These are phyloP conservation scores for Archilochus colubris DNA, from an alignment of 2,113 vertebrate genomes.

Conservation along the genomic window DNA sequence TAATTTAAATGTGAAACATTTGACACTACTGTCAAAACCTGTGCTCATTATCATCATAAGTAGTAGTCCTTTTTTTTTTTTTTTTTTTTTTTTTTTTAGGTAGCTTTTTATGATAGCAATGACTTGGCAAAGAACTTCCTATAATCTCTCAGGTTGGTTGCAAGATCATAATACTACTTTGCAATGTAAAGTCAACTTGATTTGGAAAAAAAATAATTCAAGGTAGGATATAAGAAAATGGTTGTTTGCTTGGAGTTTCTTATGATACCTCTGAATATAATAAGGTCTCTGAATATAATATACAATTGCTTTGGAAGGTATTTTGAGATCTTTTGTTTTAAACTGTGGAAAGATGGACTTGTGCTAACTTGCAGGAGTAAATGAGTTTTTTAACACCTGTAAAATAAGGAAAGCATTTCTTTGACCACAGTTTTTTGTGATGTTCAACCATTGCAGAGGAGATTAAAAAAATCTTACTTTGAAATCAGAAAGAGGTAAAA, in stretches of 20 bases:
- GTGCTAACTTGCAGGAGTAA: background rate
- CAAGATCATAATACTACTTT: background rate
- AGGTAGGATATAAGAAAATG: background rate
- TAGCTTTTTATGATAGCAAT: background rate
- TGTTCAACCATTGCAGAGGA: background rate
- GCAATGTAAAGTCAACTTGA: background rate
- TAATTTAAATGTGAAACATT: background rate
- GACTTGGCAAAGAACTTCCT: background rate
- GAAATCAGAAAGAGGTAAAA: background rate
- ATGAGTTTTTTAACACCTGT: background rate
- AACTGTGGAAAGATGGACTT: background rate
- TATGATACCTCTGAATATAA: background rate
- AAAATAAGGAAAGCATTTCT: background rate
- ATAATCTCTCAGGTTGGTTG: background rate
- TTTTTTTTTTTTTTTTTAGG: background rate
- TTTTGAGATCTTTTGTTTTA: background rate
- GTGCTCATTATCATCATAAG: background rate
- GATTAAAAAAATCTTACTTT: background rate
- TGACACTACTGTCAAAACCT: background rate
- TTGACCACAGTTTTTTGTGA: background rate
- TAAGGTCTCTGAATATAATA: background rate
- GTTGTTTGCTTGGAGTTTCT: background rate
- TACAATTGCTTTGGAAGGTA: background rate
- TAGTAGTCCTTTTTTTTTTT: background rate
- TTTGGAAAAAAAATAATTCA: background rate